phyloP scores from a whole-genome alignment of 1,140 invertebrate species.

The Pogonomyrmex barbatus region DNA sequence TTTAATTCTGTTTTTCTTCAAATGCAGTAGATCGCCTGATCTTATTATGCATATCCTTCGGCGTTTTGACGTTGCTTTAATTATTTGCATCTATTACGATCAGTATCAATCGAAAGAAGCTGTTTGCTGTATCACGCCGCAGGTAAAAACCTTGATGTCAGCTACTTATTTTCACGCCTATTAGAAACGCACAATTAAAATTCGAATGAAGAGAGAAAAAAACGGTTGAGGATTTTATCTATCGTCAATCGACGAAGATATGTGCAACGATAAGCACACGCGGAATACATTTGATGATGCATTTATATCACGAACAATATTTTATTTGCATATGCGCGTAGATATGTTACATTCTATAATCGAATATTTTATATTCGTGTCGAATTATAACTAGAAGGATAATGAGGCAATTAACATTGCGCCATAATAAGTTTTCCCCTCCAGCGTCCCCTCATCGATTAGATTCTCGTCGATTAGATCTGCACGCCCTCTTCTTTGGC shows the following conservation, averaged over 20 bases:
- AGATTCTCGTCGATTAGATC: constrained; percentile 13
- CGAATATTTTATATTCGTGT: neutral
- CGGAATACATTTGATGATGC: constrained; percentile 26
- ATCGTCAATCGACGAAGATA: neutral
- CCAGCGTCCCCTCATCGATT: neutral
- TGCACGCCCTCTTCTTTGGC: constrained; percentile 80
- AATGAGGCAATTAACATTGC: neutral
- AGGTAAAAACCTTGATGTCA: neutral
- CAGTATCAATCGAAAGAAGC: neutral
- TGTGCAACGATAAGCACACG: neutral
- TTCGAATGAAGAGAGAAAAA: neutral
- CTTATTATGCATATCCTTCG: neutral
- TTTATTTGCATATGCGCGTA: constrained; percentile 31
- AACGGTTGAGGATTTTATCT: neutral
- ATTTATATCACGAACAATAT: neutral
- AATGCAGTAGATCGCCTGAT: neutral
- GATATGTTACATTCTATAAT: neutral
- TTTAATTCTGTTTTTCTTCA: too few species aligned
- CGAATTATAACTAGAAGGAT: constrained; percentile 14
- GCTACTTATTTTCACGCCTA: neutral
- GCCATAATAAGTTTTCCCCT: neutral
- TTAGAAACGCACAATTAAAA: neutral
- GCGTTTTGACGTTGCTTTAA: neutral
- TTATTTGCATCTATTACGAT: neutral
- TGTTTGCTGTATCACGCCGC: neutral